These are phyloP conservation scores for Entomyzon cyanotis DNA, from an alignment of 2,113 vertebrate species.

Conservation along the genomic window DNA sequence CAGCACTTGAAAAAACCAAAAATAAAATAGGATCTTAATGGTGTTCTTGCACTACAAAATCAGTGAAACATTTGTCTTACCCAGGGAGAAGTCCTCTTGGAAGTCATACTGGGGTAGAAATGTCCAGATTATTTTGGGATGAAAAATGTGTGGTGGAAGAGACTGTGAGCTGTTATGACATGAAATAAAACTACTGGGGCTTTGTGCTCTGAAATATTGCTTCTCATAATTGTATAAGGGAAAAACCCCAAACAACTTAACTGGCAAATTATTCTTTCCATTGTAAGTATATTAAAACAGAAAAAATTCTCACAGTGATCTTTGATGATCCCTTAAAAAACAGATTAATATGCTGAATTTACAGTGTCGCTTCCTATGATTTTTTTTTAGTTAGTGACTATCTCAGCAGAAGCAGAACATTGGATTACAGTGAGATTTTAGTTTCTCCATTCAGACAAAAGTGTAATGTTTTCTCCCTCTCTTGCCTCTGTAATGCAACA, in stretches of 20 bases:
- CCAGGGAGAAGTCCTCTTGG: background rate
- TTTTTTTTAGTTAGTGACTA: background rate
- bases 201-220: rapidly evolving
- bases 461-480: background rate
- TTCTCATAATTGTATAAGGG: background rate
- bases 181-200: rapidly evolving
- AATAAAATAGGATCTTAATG: background rate
- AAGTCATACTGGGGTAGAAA: background rate
- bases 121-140: background rate
- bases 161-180: background rate
- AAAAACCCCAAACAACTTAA: rapidly evolving
- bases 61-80: background rate
- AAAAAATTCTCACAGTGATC: background rate
- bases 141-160: background rate
- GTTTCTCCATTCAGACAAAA: background rate
- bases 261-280: background rate
- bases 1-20: background rate
- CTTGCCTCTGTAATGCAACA: background rate
- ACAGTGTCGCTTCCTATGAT: background rate
- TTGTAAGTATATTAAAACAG: background rate
- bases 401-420: background rate
- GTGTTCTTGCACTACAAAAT: background rate
- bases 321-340: background rate
- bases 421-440: background rate
- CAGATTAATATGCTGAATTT: background rate